Evolutionary conservation across 2,797 vertebrate species (phyloP), one percentile per base, ranked within the genome.

Genomic region (Hylomyscus alleni): DNA sequence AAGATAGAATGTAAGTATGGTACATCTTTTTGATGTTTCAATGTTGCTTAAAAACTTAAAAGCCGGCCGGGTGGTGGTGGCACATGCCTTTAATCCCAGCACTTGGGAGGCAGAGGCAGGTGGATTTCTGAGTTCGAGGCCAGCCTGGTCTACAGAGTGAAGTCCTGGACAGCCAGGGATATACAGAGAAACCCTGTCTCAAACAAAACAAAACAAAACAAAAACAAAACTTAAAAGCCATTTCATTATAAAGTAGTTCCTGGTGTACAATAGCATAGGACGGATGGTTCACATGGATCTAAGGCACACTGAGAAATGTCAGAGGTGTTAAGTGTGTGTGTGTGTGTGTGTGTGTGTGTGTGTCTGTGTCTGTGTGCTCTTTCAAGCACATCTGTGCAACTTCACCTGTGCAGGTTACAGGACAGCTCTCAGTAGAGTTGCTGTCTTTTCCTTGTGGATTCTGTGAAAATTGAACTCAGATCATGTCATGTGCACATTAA

Each of bases 21-120:
- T 67, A 29, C 62, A 54, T 89, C 29, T 94, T 90, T 94, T 40
- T 88, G 29, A 96, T 76, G 37, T 12, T 84, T 88, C 12, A 37
- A 6, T 84, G 92, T 86, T 95, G 37, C 56, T 78, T 83, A 50
- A 92, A 69, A 56, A 87, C 73, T 89, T 72, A 40, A 69, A 80
- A 60, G 72, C 4, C 60, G n/a, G n/a, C n/a, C n/a, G n/a, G n/a
- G n/a, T n/a, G n/a, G n/a, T n/a, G n/a, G n/a, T n/a, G n/a, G n/a
- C n/a, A n/a, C n/a, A n/a, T n/a, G n/a, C n/a, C n/a, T n/a, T n/a
- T n/a, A n/a, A n/a, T n/a, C n/a, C n/a, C n/a, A n/a, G n/a, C n/a
- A n/a, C n/a, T n/a, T n/a, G n/a, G n/a, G n/a, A n/a, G n/a, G n/a
- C n/a, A n/a, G n/a, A n/a, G n/a, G n/a, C n/a, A n/a, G n/a, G n/a